These are phyloP conservation scores for Paralichthys olivaceus DNA, from an alignment of 2,113 vertebrate genomes.

Conservation along the genomic window DNA sequence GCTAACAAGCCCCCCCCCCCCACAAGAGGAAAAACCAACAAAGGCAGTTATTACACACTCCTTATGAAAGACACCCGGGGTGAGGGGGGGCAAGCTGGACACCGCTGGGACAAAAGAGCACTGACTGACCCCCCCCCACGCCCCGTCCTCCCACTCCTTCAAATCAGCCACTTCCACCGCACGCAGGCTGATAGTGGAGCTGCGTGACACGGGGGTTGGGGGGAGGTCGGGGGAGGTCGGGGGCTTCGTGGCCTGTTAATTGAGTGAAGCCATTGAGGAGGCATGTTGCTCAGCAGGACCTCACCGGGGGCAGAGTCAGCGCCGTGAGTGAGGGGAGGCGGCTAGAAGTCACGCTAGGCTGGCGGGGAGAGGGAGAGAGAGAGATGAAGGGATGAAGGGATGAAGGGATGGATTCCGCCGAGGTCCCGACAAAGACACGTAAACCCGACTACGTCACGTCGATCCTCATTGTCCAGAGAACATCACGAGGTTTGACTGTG, in stretches of 20 bases:
- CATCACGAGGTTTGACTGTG: no score
- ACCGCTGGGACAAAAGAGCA: slow-evolving; percentile 66
- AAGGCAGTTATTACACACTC: slow-evolving; percentile 79
- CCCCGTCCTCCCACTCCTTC: slow-evolving; percentile 4
- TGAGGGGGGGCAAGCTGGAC: slow-evolving; percentile 72
- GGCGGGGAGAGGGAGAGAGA: no score
- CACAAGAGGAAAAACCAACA: slow-evolving; percentile 75
- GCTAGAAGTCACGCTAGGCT: slow-evolving; percentile 39
- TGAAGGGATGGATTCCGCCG: no score
- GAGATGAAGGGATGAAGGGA: no score
- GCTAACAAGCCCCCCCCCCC: slow-evolving; percentile 74
- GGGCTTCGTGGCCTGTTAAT: slow-evolving; percentile 76
- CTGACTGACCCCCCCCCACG: slow-evolving; percentile 58
- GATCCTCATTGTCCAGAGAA: no score
- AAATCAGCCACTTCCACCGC: slow-evolving; percentile 49
- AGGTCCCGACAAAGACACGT: no score
- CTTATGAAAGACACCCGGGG: slow-evolving; percentile 71
- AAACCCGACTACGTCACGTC: no score
- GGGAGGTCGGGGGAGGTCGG: slow-evolving; percentile 66
- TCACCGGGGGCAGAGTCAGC: slow-evolving; percentile 21
- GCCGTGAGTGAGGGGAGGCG: no score
- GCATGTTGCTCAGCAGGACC: slow-evolving; percentile 59
- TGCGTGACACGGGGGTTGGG: slow-evolving; percentile 53
- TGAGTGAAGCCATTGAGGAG: slow-evolving; percentile 73
- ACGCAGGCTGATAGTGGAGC: slow-evolving; percentile 52